phyloP scores from a whole-genome alignment of 2,113 vertebrate species.

The Salminus brasiliensis region DNA sequence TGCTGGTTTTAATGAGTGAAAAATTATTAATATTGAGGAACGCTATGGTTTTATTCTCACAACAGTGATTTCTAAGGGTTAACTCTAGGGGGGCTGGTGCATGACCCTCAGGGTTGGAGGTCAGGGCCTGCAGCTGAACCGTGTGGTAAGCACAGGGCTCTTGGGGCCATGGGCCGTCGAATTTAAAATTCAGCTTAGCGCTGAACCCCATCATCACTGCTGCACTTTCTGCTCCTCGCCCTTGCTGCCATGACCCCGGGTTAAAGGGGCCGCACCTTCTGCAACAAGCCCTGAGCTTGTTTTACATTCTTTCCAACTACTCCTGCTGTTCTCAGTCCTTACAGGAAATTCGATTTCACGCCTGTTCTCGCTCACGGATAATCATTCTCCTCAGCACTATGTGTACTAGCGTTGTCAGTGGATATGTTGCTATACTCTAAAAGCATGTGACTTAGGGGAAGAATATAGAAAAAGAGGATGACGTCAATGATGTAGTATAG shows the following conservation, averaged over 20 bases:
- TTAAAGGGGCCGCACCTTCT: slow-evolving; percentile 1
- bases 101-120: neutral
- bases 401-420: neutral
- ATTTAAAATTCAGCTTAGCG: slow-evolving; percentile 34
- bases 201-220: slow-evolving; percentile 25
- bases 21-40: neutral
- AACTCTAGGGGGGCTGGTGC: neutral
- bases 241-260: neutral
- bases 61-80: neutral
- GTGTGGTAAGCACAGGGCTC: slow-evolving; percentile 20
- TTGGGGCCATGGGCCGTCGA: neutral
- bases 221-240: neutral
- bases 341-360: slow-evolving; percentile 11
- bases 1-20: neutral
- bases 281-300: slow-evolving; percentile 25
- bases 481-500: no score
- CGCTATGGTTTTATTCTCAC: neutral
- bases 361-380: neutral
- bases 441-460: no score
- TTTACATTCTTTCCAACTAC: slow-evolving; percentile 13
- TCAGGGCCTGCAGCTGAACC: slow-evolving; percentile 5
- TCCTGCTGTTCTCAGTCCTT: neutral
- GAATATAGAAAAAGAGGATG: no score
- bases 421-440: neutral
- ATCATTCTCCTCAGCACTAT: neutral